Conservation (phyloP, 1,140 invertebrate species). For the Armadillidium nasatum region DNA sequence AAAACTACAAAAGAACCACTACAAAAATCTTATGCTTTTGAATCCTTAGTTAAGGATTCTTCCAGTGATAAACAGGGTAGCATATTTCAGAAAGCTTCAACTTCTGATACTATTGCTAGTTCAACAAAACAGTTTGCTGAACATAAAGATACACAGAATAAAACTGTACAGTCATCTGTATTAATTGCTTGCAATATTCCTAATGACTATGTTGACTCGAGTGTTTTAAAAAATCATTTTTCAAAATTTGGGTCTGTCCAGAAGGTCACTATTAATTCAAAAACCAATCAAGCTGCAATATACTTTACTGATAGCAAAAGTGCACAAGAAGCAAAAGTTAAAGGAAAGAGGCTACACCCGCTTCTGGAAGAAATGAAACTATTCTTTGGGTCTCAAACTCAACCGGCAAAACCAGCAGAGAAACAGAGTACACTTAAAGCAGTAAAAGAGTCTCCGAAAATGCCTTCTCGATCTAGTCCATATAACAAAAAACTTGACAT, state of each 20-base stretch:
- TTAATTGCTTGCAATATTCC: neutral
- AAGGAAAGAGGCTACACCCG: constrained; percentile 37
- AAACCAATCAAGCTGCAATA: constrained; percentile 34
- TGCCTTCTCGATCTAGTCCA: constrained; percentile 14
- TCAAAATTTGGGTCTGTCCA: constrained; percentile 36
- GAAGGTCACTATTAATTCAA: constrained; percentile 28
- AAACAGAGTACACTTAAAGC: constrained; percentile 12
- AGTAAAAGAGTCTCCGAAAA: constrained; percentile 26
- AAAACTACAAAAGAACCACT: too few species aligned
- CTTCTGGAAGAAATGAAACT: constrained; percentile 36
- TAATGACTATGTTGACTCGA: constrained; percentile 30
- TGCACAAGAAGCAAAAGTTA: constrained; percentile 33
- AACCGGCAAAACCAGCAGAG: constrained; percentile 23
- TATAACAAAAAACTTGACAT: neutral
- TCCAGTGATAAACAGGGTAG: neutral
- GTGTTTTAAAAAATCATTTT: constrained; percentile 35
- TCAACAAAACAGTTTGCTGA: neutral
- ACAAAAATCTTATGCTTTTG: neutral
- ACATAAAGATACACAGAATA: neutral
- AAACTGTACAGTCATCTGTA: neutral
- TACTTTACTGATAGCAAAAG: constrained; percentile 29
- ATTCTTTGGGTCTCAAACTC: constrained; percentile 30
- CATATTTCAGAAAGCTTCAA: neutral
- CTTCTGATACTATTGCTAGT: neutral
- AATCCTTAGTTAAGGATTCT: neutral